Percentiles rank a stretch among this genome's conserved stretches.
Conservation (phyloP, 2,797 vertebrate species). For the Sebastiscus tertius region DNA sequence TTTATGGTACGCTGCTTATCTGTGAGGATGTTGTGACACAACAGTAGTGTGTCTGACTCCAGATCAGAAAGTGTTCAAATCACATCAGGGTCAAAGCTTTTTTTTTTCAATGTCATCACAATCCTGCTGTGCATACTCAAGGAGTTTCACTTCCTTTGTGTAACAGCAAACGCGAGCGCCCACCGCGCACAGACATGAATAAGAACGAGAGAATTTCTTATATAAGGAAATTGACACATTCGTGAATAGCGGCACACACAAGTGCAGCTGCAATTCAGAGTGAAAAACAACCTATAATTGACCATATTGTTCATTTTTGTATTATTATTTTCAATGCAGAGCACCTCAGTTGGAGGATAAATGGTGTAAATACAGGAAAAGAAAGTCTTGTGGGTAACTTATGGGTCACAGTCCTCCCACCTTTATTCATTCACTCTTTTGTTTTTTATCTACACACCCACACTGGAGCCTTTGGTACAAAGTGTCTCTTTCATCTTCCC, state of each 20-base stretch:
- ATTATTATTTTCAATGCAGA: neutral
- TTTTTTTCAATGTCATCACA: neutral
- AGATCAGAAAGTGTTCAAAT: neutral
- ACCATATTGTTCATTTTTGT: neutral
- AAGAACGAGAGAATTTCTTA: neutral
- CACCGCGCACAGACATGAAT: neutral
- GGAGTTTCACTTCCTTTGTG: neutral
- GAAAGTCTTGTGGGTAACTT: slow-evolving; percentile 4
- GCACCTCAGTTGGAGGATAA: neutral
- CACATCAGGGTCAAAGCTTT: neutral
- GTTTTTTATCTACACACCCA: slow-evolving; percentile 41
- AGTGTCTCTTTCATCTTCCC: slow-evolving; percentile 41
- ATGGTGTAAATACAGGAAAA: neutral
- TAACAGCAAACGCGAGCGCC: neutral
- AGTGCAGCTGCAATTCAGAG: neutral
- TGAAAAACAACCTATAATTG: neutral
- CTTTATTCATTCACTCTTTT: slow-evolving; percentile 20
- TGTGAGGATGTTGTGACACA: neutral
- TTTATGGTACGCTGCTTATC: neutral
- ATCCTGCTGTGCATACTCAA: neutral
- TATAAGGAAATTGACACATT: neutral
- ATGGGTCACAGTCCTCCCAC: slow-evolving; percentile 12
- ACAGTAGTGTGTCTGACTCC: neutral
- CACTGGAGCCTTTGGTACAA: slow-evolving; percentile 22
- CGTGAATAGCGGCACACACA: neutral